phyloP scores from a whole-genome alignment of 2,888 invertebrate species.

The Temnothorax ravouxi region DNA sequence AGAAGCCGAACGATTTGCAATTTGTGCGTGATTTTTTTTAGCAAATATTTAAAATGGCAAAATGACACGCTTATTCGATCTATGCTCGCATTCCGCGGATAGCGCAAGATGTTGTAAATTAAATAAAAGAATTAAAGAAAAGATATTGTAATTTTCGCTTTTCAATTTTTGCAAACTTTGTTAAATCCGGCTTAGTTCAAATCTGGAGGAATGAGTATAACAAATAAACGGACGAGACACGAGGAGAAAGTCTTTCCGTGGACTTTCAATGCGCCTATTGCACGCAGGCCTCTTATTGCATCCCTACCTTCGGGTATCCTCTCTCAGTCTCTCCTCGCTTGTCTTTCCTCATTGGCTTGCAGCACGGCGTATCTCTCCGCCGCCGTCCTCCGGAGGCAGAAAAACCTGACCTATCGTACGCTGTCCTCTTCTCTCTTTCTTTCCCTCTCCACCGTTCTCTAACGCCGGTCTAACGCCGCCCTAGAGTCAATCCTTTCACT shows the following conservation, averaged over 20 bases:
- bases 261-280: conserved; percentile 37
- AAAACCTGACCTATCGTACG: conserved; percentile 66
- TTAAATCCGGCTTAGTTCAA: neutral
- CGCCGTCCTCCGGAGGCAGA: conserved; percentile 27
- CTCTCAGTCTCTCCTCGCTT: conserved; percentile 21
- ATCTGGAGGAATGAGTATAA: neutral
- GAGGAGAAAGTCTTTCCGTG: conserved; percentile 43
- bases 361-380: conserved; percentile 44
- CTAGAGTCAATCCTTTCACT: conserved; percentile 66
- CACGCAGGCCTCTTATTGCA: conserved; percentile 24
- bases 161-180: neutral
- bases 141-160: neutral
- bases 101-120: neutral
- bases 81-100: neutral
- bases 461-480: conserved; percentile 59
- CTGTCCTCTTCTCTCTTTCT: conserved; percentile 29
- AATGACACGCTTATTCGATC: neutral
- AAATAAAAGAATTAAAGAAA: no score
- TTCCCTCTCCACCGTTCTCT: conserved; percentile 36
- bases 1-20: conserved; percentile 8
- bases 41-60: neutral
- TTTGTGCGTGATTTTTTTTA: neutral
- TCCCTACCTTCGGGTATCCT: conserved; percentile 23
- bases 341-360: conserved; percentile 48
- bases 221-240: neutral